phyloP scores from a whole-genome alignment of 2,888 invertebrate species.

The Rhabditophanes sp. region DNA sequence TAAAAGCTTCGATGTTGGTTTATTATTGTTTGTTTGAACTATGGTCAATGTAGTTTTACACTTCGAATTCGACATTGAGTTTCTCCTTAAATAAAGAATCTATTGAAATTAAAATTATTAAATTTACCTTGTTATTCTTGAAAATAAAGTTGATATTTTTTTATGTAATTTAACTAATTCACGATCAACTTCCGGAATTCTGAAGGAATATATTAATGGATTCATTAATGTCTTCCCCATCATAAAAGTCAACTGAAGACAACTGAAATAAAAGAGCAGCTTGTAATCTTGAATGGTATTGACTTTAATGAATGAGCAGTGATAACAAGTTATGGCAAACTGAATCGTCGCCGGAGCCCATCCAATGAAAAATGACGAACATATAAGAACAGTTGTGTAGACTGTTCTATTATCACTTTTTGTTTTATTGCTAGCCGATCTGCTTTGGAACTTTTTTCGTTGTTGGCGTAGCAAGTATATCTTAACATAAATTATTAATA shows the following conservation, averaged over 20 bases:
- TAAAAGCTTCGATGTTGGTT: too few species aligned
- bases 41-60: too few species aligned
- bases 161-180: too few species aligned
- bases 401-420: conserved; percentile 15
- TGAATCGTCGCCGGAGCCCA: conserved; percentile 20
- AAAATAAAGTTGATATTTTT: too few species aligned
- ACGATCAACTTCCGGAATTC: conserved; percentile 18
- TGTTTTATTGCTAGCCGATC: conserved; percentile 1
- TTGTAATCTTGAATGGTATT: conserved; percentile 9
- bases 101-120: too few species aligned
- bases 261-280: conserved; percentile 14
- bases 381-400: conserved; percentile 16
- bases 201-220: conserved; percentile 18
- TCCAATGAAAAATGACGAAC: conserved; percentile 18
- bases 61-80: too few species aligned
- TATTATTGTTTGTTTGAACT: too few species aligned
- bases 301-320: conserved; percentile 12
- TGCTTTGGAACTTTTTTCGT: conserved; percentile 9
- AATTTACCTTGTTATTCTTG: too few species aligned
- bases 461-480: conserved; percentile 12
- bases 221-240: conserved; percentile 18
- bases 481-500: conserved; percentile 8
- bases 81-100: too few species aligned
- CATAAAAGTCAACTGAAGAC: conserved; percentile 17
- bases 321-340: conserved; percentile 19